Conservation (phyloP, 2,113 vertebrate genomes). For the Ovis canadensis region DNA sequence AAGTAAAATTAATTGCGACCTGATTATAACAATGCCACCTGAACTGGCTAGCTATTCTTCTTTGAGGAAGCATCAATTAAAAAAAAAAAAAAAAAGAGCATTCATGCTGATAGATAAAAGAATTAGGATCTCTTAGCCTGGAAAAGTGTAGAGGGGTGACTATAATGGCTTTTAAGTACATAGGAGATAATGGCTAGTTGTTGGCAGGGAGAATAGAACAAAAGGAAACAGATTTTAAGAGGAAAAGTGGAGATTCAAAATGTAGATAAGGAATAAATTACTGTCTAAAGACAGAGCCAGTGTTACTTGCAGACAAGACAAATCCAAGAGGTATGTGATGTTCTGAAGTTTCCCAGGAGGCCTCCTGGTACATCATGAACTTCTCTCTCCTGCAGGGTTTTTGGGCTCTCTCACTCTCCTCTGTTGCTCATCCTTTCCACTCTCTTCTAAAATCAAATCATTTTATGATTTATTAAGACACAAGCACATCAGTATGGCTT, state of each 20-base stretch:
- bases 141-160: conserved; percentile 21
- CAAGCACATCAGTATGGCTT: background rate
- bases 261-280: conserved; percentile 25
- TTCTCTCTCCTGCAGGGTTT: background rate
- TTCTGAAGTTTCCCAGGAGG: background rate
- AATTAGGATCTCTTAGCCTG: conserved; percentile 43
- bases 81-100: background rate
- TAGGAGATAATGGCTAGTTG: conserved; percentile 37
- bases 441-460: background rate
- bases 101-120: conserved; percentile 46
- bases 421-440: background rate
- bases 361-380: background rate
- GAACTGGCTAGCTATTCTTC: conserved; percentile 43
- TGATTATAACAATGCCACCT: conserved; percentile 57
- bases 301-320: background rate
- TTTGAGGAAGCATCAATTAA: conserved; percentile 50
- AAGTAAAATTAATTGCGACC: conserved; percentile 49
- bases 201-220: background rate
- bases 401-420: background rate
- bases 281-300: background rate
- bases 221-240: conserved; percentile 10
- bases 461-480: background rate
- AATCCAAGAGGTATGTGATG: background rate
- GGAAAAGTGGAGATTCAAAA: background rate
- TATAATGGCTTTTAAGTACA: conserved; percentile 45